Percentiles rank a stretch among this genome's conserved stretches.
These are phyloP conservation scores for Drosophila acutilabella DNA, from an alignment of 2,888 invertebrate genomes.

Conservation along the genomic window DNA sequence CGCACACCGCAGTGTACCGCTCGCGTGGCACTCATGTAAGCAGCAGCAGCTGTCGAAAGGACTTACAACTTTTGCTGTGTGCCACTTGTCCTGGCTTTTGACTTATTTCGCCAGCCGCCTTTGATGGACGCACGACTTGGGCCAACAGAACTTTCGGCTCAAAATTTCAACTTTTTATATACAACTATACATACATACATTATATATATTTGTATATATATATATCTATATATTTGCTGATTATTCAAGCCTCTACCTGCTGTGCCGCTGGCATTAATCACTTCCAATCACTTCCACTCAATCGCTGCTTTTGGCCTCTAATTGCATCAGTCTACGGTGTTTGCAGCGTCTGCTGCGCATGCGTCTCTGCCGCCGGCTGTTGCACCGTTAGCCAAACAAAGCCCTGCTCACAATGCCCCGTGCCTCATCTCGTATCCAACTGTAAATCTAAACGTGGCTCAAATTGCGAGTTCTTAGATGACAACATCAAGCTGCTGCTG, in stretches of 20 bases:
- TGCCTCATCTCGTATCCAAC: constrained; percentile 44
- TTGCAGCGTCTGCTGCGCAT: constrained; percentile 1
- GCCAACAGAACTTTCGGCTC: constrained; percentile 43
- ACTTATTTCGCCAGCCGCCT: constrained; percentile 54
- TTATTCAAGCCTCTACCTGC: constrained; percentile 29
- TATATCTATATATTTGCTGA: constrained; percentile 7
- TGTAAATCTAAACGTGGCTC: constrained; percentile 63
- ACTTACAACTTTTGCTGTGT: constrained; percentile 69
- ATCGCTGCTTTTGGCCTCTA: constrained; percentile 50
- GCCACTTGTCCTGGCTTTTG: constrained; percentile 69
- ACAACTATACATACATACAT: neutral
- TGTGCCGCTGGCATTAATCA: constrained; percentile 59
- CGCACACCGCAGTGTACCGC: constrained; percentile 13
- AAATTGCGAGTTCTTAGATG: constrained; percentile 56
- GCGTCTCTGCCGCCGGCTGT: constrained; percentile 6
- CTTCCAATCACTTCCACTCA: constrained; percentile 51
- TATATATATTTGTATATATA: constrained; percentile 7
- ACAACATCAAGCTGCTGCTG: constrained; percentile 45
- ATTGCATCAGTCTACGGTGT: constrained; percentile 54
- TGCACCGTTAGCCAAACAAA: constrained; percentile 56
- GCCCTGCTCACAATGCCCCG: constrained; percentile 35
- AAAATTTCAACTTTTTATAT: constrained; percentile 30
- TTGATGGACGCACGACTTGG: constrained; percentile 37
- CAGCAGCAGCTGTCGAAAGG: constrained; percentile 76
- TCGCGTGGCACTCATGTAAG: constrained; percentile 58